Evolutionary conservation across 2,888 invertebrate genomes (phyloP).

Genomic region (Cheiracanthium punctorium): DNA sequence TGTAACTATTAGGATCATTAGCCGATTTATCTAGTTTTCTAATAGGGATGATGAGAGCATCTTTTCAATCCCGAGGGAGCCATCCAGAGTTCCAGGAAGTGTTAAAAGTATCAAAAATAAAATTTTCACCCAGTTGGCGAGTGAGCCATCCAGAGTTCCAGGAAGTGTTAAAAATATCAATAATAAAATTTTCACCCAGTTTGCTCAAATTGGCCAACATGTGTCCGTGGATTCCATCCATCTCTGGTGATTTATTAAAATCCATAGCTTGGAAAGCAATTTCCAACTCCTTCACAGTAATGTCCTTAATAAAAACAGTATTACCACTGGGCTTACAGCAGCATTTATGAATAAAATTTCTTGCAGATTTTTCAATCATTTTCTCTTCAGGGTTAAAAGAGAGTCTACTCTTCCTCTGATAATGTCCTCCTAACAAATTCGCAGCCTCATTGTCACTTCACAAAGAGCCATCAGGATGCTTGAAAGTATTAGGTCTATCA

Average conservation of each 20-base stretch:
- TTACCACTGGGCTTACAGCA: not conserved
- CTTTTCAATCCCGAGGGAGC: not conserved
- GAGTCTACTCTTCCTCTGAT: not conserved
- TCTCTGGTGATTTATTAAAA: not conserved
- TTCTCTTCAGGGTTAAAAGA: not conserved
- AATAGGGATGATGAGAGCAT: not conserved
- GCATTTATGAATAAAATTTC: not conserved
- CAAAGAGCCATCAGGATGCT: not conserved
- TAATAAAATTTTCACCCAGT: no score
- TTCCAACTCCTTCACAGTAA: not conserved
- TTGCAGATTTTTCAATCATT: not conserved
- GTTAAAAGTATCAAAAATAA: not conserved
- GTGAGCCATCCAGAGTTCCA: no score
- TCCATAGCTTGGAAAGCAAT: not conserved
- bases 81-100: not conserved
- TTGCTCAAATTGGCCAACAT: not conserved
- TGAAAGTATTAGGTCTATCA: not conserved
- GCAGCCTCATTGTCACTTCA: no score
- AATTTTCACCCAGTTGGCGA: not conserved
- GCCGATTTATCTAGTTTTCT: not conserved
- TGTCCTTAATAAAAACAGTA: not conserved
- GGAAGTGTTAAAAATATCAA: no score
- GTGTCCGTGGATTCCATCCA: not conserved
- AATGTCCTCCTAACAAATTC: not conserved
- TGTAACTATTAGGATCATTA: not conserved